Evolutionary conservation across 2,888 invertebrate genomes (phyloP), one percentile per base, ranked within the genome.

Genomic region (Amphiduros pacificus): DNA sequence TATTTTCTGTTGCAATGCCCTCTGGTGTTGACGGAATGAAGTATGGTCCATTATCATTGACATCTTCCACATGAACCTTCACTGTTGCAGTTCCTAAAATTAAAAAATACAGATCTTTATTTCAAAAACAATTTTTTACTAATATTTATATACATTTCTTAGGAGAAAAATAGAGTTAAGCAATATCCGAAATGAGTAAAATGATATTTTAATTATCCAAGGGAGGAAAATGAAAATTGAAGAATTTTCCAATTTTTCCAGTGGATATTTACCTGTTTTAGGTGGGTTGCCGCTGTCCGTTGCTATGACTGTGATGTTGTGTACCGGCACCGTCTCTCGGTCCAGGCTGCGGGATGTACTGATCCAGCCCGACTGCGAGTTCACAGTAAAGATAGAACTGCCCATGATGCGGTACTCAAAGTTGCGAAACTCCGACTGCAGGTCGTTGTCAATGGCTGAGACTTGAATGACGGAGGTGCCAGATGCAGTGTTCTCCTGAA

Each of bases 21-120:
- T 63, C 69, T 22, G 77, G 72, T 31, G 70, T 62, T 1, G 87
- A 84, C 0, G 89, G 85, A 68, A 90, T 89, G 75, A 96, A 93
- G 36, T 88, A 84, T 0, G 95, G 96, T 0, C 92, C 93, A 78
- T 95, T 95, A 77, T 96, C 95, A 77, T 96, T 96, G n/a, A 94
- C 87, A 80, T 96, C 95, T 9, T 88, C 86, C 0, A 96, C 79
- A 27, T 88, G 87, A 57, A 96, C 89, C 78, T 88, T 89, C 0
- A 96, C 91, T 0, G 89, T 88, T 0, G 93, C 87, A 0, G 92
- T 92, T n/a, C 94, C 95, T 51, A 69, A 1, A 68, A 70, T 41
- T 9, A 22, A 49, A 9, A 22, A 36, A 36, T 14, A 36, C 9
- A 14, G 9, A 17, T 36, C 17, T 36, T 9, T 36, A 36, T 14